phyloP scores from a whole-genome alignment of 2,888 invertebrate species.

The Oxystoma pomonae region DNA sequence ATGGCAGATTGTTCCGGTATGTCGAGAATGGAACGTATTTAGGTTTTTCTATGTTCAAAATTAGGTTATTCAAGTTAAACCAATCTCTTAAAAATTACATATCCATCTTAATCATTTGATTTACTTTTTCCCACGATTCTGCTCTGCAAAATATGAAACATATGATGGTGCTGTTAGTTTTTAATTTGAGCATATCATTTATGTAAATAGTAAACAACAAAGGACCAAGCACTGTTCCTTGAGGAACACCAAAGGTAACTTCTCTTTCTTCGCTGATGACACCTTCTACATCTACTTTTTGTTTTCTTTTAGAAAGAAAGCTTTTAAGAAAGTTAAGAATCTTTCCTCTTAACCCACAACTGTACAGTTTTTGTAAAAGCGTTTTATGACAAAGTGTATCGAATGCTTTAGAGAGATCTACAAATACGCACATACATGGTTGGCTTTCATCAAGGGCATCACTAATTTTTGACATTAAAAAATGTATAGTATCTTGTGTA shows the following conservation, averaged over 20 bases:
- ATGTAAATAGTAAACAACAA: slow-evolving; percentile 8
- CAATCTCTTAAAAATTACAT: slow-evolving; percentile 8
- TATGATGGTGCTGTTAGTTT: background rate
- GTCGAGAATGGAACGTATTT: slow-evolving; percentile 8
- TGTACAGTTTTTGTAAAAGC: slow-evolving; percentile 4
- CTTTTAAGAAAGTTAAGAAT: slow-evolving; percentile 3
- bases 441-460: slow-evolving; percentile 3
- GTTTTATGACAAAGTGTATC: slow-evolving; percentile 8
- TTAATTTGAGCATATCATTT: slow-evolving; percentile 4
- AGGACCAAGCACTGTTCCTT: slow-evolving; percentile 13
- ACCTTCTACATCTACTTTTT: slow-evolving; percentile 2
- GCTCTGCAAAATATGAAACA: slow-evolving; percentile 11
- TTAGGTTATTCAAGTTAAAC: slow-evolving; percentile 7
- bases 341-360: slow-evolving; percentile 8
- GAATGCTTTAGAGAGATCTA: slow-evolving; percentile 11
- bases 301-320: slow-evolving; percentile 9
- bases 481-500: slow-evolving; percentile 5
- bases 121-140: slow-evolving; percentile 10
- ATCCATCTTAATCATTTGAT: slow-evolving; percentile 4
- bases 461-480: background rate
- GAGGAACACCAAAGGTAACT: slow-evolving; percentile 14
- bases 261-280: slow-evolving; percentile 1
- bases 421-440: slow-evolving; percentile 5
- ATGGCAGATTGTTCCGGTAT: slow-evolving; percentile 1
- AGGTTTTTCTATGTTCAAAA: slow-evolving; percentile 9